Base-by-base conservation (phyloP, 2,888 invertebrate species). In the Trissolcus brochymenae region DNA sequence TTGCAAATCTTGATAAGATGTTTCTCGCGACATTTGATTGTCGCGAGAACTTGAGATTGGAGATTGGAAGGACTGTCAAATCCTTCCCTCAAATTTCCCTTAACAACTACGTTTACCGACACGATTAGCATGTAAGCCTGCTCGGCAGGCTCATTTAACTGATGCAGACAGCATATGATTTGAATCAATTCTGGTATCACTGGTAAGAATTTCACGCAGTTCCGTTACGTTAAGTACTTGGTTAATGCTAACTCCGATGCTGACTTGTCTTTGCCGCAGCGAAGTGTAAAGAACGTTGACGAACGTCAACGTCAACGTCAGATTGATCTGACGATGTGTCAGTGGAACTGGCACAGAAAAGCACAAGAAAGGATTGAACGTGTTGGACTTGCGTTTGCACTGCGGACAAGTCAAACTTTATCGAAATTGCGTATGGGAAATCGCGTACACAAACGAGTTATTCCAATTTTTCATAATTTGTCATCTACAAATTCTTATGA, bases 301-400 rank as follows among this genome's bases (percentile, higher is more conserved):
- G 79, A 97, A 95, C 85, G n/a, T n/a, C n/a, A n/a, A n/a, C n/a
- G n/a, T n/a, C n/a, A n/a, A n/a, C n/a, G n/a, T n/a, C n/a, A 95
- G 95, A 79, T 97, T 92, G 62, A 95, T 95, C 86, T 95, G 94
- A 62, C 93, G 93, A 72, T 95, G 93, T 79, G 94, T 92, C 85
- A 96, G 95, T 21, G 98, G 98, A 81, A 98, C 93, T 83, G 98
- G 98, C 75, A 98, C 94, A 74, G 98, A 98, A 81, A 98, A 95
- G 89, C 98, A 98, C 82, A 98, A 95, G 90, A 98, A 98, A 16
- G 98, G 98, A 90, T 98, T 98, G 90, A 98, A 98, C 46, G 98
- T 98, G 90, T 98, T 98, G 81, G 97, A 97, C 86, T 97, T 96
- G 79, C 96, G 93, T 84, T 94, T 93, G 90, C 98, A 98, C 84